These are phyloP conservation scores for Cyanoramphus novaezelandiae DNA, from an alignment of 2,113 vertebrate genomes.

Conservation along the genomic window DNA sequence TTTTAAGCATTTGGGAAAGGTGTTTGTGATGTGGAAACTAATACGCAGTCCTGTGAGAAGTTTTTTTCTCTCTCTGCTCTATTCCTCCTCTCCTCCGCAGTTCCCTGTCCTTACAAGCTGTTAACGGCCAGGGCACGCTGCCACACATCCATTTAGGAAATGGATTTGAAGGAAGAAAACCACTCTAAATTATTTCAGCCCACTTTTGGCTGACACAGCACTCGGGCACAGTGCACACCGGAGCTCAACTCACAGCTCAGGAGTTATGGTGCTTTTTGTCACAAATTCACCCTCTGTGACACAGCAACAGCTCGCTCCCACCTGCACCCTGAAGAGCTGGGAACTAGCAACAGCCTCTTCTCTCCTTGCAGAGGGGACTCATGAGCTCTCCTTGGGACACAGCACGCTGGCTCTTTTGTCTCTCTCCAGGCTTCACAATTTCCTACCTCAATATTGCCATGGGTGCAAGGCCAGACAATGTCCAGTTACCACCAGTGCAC, in stretches of 20 bases:
- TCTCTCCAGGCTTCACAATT: not conserved
- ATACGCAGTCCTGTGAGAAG: not conserved
- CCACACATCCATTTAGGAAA: not conserved
- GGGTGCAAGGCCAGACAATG: not conserved
- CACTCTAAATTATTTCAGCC: not conserved
- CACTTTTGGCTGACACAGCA: not conserved
- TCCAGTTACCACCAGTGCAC: not conserved
- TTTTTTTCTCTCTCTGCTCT: not conserved
- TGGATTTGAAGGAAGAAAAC: not conserved
- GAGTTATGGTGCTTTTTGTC: too few relatives aligned
- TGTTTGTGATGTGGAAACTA: not conserved
- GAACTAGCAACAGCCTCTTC: not conserved
- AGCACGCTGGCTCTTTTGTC: accelerated
- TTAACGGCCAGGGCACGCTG: not conserved
- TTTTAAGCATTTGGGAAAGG: not conserved
- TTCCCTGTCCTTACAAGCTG: not conserved
- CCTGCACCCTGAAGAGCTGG: not conserved
- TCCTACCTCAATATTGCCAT: accelerated
- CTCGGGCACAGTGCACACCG: not conserved
- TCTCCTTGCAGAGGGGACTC: not conserved
- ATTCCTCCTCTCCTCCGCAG: not conserved
- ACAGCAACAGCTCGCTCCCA: not conserved
- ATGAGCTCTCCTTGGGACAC: not conserved
- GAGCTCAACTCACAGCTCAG: not conserved
- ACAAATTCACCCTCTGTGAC: not conserved